phyloP scores from a whole-genome alignment of 2,888 invertebrate species.

The Erebia ligea region DNA sequence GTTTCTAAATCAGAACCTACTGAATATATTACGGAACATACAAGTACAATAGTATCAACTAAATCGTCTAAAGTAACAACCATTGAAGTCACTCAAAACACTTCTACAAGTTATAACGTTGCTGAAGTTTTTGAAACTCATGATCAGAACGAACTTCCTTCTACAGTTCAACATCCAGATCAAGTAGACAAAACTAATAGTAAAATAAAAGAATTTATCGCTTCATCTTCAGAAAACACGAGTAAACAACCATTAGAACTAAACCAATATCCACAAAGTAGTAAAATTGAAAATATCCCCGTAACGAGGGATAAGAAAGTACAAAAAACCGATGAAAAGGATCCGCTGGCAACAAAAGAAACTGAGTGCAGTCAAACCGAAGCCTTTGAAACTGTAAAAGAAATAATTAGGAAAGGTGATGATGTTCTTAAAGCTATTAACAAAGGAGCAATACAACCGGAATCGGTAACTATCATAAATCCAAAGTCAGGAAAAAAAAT shows the following conservation, averaged over 20 bases:
- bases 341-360: not conserved
- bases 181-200: slow-evolving; percentile 50
- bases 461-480: slow-evolving; percentile 87
- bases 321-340: slow-evolving; percentile 3
- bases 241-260: slow-evolving; percentile 16
- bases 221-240: not conserved
- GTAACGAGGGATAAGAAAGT: not conserved
- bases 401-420: slow-evolving; percentile 56
- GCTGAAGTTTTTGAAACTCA: slow-evolving; percentile 51
- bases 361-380: not conserved
- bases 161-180: slow-evolving; percentile 50
- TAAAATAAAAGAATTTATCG: not conserved
- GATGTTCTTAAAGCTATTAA: slow-evolving; percentile 89
- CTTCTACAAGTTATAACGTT: slow-evolving; percentile 61
- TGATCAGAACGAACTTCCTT: slow-evolving; percentile 50
- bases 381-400: not conserved
- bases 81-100: slow-evolving; percentile 63
- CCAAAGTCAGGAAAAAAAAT: slow-evolving; percentile 87
- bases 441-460: slow-evolving; percentile 87
- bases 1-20: slow-evolving; percentile 57
- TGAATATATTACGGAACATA: slow-evolving; percentile 60
- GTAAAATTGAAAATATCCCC: slow-evolving; percentile 7
- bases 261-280: slow-evolving; percentile 6
- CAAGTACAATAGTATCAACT: slow-evolving; percentile 58
- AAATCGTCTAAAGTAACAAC: slow-evolving; percentile 65